Base-by-base conservation (phyloP, 1,140 invertebrate genomes). In the Plectrocnemia conspersa region DNA sequence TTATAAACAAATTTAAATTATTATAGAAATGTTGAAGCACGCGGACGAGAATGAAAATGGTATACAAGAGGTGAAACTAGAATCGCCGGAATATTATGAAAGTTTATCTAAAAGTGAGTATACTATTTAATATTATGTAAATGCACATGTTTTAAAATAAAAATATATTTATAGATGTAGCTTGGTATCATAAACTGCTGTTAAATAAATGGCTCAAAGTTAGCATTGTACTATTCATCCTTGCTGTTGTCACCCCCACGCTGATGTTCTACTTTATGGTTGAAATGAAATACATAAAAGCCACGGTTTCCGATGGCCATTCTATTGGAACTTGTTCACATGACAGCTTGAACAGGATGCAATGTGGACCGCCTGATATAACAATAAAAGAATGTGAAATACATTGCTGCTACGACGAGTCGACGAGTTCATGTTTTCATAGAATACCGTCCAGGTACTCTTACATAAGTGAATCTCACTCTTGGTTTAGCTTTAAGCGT, bases 111-210 rank as follows among this genome's bases (percentile, higher is more conserved):
- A 50, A 23, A 41, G 48, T 49, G 15, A 49, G 29, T 49, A n/a
- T 23, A 9, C 22, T 3, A 46, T 25, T 46, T 15, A 25, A 13
- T 25, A 46, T 11, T 27, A 11, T 25, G 13, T 46, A 11, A 18
- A 25, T 7, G 7, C 10, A 46, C 11, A 42, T 42, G 16, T 24
- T 7, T 24, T 24, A 2, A 27, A 25, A 16, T 5, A 16, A 25
- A 45, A 10, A 27, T 24, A 25, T 45, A 23, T 18, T 24, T 45
- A 45, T 27, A 61, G 59, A 50, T n/a, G 47, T 61, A n/a, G 27
- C 50, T 25, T 61, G 59, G 59, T 41, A 57, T 32, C 59, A 61
- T 41, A 50, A 33, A 41, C 4, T 61, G 2, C 19, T 61, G 15
- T 36, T 61, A 0, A 61, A 54, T 25, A 56, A 33, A 13, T 27